phyloP scores from a whole-genome alignment of 2,888 invertebrate species.

The Hofmannophila pseudospretella region DNA sequence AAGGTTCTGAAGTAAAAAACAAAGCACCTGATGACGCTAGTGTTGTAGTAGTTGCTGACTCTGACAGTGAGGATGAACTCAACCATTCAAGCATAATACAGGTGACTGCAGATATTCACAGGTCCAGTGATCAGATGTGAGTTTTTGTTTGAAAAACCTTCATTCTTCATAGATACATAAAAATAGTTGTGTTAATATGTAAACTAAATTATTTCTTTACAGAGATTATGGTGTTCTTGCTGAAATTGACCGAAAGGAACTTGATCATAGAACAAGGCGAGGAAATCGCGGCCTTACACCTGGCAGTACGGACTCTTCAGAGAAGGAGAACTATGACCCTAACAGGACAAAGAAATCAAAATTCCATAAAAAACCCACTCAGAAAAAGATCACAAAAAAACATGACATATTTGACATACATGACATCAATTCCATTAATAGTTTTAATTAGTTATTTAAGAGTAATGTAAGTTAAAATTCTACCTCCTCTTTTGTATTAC shows the following conservation, averaged over 20 bases:
- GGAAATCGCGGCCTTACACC: conserved; percentile 45
- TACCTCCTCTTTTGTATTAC: no score
- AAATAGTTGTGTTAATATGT: no score
- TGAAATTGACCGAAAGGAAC: conserved; percentile 30
- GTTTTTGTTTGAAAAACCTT: conserved; percentile 19
- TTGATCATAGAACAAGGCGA: conserved; percentile 26
- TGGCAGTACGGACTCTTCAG: conserved; percentile 60
- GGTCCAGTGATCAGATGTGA: conserved; percentile 42
- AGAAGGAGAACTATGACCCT: conserved; percentile 66
- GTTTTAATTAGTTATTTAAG: no score
- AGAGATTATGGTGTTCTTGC: conserved; percentile 27
- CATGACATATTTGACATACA: background rate
- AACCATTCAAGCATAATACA: conserved; percentile 30
- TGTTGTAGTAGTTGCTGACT: conserved; percentile 42
- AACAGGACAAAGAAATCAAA: conserved; percentile 39
- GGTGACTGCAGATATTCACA: conserved; percentile 51
- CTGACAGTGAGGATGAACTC: conserved; percentile 46
- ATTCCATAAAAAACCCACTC: conserved; percentile 26
- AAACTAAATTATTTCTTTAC: background rate
- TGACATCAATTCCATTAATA: no score
- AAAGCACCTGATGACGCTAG: conserved; percentile 4
- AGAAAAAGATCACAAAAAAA: conserved; percentile 1
- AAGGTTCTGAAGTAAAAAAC: background rate
- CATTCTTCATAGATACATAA: no score
- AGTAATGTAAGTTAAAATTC: no score